Conservation (phyloP, 2,113 vertebrate genomes). For the Colaptes auratus region DNA sequence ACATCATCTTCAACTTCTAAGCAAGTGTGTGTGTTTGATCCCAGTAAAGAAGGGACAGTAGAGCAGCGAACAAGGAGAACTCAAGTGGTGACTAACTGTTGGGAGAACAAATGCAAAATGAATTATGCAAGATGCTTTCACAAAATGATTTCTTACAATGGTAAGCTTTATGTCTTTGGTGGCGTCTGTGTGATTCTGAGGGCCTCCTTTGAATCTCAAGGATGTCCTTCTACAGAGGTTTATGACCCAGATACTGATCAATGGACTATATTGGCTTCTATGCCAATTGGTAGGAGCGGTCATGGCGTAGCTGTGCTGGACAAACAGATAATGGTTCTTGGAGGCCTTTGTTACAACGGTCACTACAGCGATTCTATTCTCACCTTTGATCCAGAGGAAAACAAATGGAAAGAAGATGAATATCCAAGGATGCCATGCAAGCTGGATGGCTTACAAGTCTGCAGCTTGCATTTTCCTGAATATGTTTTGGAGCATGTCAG, state of each 20-base stretch:
- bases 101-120: constrained; percentile 99
- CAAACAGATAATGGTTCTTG: constrained; percentile 98
- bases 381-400: constrained; percentile 97
- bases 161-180: constrained; percentile 98
- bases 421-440: constrained; percentile 99
- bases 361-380: constrained; percentile 99
- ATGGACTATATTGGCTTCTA: constrained; percentile 98
- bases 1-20: constrained; percentile 99
- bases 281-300: constrained; percentile 98
- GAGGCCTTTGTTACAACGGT: constrained; percentile 97
- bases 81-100: constrained; percentile 91
- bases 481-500: constrained; percentile 95
- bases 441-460: constrained; percentile 97
- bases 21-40: constrained; percentile 97
- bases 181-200: constrained; percentile 97
- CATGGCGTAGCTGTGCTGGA: constrained; percentile 97
- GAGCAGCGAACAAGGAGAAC: constrained; percentile 89
- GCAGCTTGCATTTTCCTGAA: constrained; percentile 97
- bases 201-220: constrained; percentile 98
- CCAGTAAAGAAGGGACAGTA: constrained; percentile 89
- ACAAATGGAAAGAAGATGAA: constrained; percentile 99
- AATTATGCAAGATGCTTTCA: constrained; percentile 99
- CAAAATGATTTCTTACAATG: constrained; percentile 98
- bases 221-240: constrained; percentile 97
- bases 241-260: constrained; percentile 95